Base-by-base conservation (phyloP, 2,113 vertebrate species). In the Peromyscus leucopus region DNA sequence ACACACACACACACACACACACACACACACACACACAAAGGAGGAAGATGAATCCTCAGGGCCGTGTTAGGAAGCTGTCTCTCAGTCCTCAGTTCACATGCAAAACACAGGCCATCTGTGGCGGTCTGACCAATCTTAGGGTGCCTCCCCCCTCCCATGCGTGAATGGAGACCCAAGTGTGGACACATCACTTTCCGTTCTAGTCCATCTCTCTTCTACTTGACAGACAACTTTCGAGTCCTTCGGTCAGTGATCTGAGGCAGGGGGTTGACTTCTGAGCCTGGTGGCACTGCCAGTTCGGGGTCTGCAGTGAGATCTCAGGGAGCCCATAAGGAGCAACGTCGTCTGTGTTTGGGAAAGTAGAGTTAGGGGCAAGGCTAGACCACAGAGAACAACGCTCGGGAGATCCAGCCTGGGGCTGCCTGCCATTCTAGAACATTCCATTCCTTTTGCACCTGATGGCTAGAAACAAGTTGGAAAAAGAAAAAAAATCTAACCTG, bases 401-500 rank as follows among this genome's bases (percentile, higher is more conserved):
- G 24, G 65, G 48, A 65, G 39, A 85, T 65, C 61, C 31, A 31
- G 42, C 39, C 39, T 33, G 28, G 42, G 61, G 4, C 16, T 31
- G 26, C 13, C 51, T 31, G 26, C 13, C 51, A 76, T 36, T 79
- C 55, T 61, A n/a, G 57, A 36, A 24, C 3, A 21, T 48, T 36
- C 55, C 59, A 26, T 76, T 89, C 51, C 57, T 16, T 74, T 74
- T 39, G 71, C 36, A 83, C n/a, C 36, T 36, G 33, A 51, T 21
- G 39, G 63, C 39, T 79, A 33, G 42, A 86, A 96, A 90, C 11
- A 55, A 57, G 63, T 86, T 89, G 95, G 57, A 78, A 82, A 76
- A 61, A 95, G 46, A 92, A 92, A 95, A 63, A 15, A 26, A 78
- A 86, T 26, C n/a, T 96, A 63, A 28, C 76, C 69, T 55, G 16